Conservation (phyloP, 2,888 invertebrate genomes). For the Rhopalosiphum nymphaeae region DNA sequence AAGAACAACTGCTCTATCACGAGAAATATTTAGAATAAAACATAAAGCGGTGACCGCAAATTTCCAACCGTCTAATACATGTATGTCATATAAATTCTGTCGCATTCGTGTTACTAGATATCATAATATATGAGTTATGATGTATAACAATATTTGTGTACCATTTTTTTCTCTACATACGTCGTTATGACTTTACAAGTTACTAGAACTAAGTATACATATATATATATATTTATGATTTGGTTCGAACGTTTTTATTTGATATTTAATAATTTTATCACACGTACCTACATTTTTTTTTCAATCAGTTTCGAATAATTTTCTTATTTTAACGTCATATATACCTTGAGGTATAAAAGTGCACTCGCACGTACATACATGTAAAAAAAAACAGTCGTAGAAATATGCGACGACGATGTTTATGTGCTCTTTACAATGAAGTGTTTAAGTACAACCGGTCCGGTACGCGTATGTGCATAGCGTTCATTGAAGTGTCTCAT, state of each 20-base stretch:
- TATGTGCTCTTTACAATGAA: constrained; percentile 44
- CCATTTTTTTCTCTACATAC: neutral
- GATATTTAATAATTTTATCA: neutral
- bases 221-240: neutral
- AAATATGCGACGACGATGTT: constrained; percentile 5
- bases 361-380: neutral
- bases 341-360: neutral
- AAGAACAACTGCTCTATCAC: neutral
- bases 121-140: neutral
- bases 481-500: constrained; percentile 38
- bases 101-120: neutral
- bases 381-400: neutral
- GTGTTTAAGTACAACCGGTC: constrained; percentile 51
- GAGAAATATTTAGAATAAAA: neutral
- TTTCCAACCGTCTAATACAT: neutral
- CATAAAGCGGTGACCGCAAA: neutral
- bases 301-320: neutral
- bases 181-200: neutral
- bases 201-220: neutral
- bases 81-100: neutral
- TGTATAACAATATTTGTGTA: neutral
- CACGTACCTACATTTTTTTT: neutral
- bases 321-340: neutral
- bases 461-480: neutral
- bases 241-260: neutral